Evolutionary conservation across 2,113 vertebrate genomes (phyloP), one percentile per base, ranked within the genome.

Genomic region (Boleophthalmus pectinirostris): DNA sequence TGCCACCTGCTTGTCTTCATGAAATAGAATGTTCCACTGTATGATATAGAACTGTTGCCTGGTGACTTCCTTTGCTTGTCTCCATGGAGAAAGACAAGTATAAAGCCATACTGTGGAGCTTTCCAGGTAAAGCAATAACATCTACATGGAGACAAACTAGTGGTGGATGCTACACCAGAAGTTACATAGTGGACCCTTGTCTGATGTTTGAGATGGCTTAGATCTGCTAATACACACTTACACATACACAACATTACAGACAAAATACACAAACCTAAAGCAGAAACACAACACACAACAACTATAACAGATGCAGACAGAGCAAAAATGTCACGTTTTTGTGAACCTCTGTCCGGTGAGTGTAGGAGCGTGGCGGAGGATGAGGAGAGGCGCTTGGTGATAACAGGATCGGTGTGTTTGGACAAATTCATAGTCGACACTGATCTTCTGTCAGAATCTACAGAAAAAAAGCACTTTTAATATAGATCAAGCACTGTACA

Each of bases 401-500:
- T 98, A 89, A 98, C 93, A 51, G 96, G 95, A 91, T 98, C 97
- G 84, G 94, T 90, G 83, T 97, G 96, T 94, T 97, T 99, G 93
- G 96, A 96, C 90, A 99, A 95, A 93, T 99, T 99, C 94, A 98
- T 94, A 80, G 98, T 99, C 91, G 98, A 99, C 91, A 98, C 94
- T 80, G 97, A 98, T 58, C 97, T 89, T 92, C 98, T 96, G 91
- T 96, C 96, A 90, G 94, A 92, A 96, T 98, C 98, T 99, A 75
- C 29, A 78, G 64, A 80, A 61, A 81, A n/a, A 25, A 66, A 18
- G 25, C 74, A 66, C 75, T 10, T 43, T 54, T 20, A 54, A 54
- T 54, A 21, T n/a, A 1, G 20, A 21, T 54, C 20, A 21, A 20
- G n/a, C 51, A 9, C 20, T 11, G 2, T 10, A 54, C n/a, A 6